These are phyloP conservation scores for Oceanites oceanicus DNA, from an alignment of 2,113 vertebrate species.

Conservation along the genomic window DNA sequence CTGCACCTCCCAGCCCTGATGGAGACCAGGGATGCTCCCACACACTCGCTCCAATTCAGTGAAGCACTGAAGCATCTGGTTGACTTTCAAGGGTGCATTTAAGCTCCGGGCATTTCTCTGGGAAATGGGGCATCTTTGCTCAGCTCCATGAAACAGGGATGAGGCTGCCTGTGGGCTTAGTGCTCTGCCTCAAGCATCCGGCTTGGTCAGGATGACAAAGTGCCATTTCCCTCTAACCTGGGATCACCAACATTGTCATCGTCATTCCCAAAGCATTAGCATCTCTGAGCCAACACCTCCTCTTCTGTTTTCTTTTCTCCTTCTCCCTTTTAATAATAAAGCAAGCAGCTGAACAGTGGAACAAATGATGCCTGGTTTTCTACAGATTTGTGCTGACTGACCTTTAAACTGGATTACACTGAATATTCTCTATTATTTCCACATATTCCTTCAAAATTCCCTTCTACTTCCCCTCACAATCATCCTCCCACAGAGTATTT, in stretches of 20 bases:
- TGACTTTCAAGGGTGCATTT: background rate
- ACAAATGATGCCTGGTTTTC: background rate
- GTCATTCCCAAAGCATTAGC: background rate
- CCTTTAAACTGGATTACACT: background rate
- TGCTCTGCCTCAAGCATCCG: background rate
- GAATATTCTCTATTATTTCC: background rate
- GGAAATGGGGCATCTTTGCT: background rate
- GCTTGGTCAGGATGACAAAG: background rate
- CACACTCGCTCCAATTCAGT: fast-evolving
- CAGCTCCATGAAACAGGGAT: background rate
- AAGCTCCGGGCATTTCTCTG: background rate
- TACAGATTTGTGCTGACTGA: background rate
- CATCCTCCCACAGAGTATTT: background rate
- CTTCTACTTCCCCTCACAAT: background rate
- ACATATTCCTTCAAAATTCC: background rate
- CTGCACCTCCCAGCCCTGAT: background rate
- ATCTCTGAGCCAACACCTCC: background rate
- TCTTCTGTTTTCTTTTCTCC: background rate
- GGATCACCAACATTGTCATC: background rate
- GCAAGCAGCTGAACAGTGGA: background rate
- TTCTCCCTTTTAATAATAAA: background rate
- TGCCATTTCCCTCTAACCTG: background rate
- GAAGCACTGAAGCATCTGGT: background rate
- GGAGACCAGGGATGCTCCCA: background rate
- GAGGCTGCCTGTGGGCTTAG: background rate